Conservation (phyloP, 2,888 invertebrate genomes). For the Glaucopsyche alexis region DNA sequence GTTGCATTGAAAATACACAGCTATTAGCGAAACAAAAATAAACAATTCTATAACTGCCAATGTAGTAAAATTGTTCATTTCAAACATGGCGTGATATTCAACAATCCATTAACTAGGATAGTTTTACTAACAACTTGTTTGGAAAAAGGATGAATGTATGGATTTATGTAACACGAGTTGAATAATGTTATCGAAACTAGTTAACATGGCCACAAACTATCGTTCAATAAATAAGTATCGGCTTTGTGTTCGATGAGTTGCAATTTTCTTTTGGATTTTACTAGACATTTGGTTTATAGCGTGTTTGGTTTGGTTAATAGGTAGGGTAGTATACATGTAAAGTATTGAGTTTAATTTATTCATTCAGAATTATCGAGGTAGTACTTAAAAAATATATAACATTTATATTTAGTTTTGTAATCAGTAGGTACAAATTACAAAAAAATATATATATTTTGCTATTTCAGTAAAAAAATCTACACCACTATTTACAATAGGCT, state of each 20-base stretch:
- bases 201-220: conserved; percentile 34
- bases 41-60: not conserved
- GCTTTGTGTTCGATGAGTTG: conserved; percentile 24
- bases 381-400: no score
- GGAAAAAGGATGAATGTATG: conserved; percentile 28
- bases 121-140: conserved; percentile 7
- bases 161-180: conserved; percentile 29
- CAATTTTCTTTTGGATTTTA: conserved; percentile 8
- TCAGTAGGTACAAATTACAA: no score
- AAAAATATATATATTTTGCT: no score
- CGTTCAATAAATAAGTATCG: conserved; percentile 34
- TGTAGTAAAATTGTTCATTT: not conserved
- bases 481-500: no score
- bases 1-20: no score
- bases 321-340: no score
- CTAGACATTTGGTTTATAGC: not conserved
- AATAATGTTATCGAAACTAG: conserved; percentile 32
- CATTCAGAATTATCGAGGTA: no score
- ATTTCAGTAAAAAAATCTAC: no score
- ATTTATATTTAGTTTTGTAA: no score
- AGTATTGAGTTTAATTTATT: no score
- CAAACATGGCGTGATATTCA: conserved; percentile 19
- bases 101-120: conserved; percentile 24
- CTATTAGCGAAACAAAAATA: not conserved
- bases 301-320: not conserved